Conservation (phyloP, 2,797 vertebrate genomes). For the Mastacembelus armatus region DNA sequence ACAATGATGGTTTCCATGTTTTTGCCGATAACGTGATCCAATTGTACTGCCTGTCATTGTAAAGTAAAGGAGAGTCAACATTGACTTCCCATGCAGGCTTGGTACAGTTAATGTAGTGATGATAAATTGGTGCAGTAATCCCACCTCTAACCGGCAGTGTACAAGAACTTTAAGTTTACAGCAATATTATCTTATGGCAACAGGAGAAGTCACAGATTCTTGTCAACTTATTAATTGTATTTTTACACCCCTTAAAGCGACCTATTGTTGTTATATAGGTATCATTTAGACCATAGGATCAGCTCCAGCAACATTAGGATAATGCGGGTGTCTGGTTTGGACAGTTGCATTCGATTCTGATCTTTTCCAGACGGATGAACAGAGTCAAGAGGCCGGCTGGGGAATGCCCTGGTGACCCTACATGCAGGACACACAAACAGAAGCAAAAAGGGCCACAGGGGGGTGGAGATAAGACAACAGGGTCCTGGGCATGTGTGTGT, state of each 20-base stretch:
- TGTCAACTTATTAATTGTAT: too few relatives aligned
- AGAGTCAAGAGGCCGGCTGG: constrained; percentile 77
- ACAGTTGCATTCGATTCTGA: constrained; percentile 43
- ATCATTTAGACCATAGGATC: neutral
- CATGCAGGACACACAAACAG: constrained; percentile 84
- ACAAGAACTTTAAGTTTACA: too few relatives aligned
- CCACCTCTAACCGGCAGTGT: too few relatives aligned
- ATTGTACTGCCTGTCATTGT: too few relatives aligned
- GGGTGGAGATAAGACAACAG: constrained; percentile 65
- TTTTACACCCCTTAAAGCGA: neutral
- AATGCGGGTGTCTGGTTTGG: constrained; percentile 36
- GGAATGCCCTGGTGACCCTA: constrained; percentile 85
- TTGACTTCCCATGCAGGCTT: too few relatives aligned
- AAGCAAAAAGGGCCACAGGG: constrained; percentile 83
- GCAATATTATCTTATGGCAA: too few relatives aligned
- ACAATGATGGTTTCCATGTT: too few relatives aligned
- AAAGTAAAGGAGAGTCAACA: too few relatives aligned
- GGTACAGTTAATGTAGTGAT: too few relatives aligned
- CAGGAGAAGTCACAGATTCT: too few relatives aligned
- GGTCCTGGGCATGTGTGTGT: constrained; percentile 44
- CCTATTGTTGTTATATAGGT: neutral
- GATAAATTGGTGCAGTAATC: too few relatives aligned
- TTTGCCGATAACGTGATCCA: too few relatives aligned
- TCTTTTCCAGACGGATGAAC: constrained; percentile 80
- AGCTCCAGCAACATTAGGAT: neutral